A percentile compares a stretch with the other conserved stretches of the same genome.
Conservation (phyloP, 1,140 invertebrate species). For the Drosophila orosa region DNA sequence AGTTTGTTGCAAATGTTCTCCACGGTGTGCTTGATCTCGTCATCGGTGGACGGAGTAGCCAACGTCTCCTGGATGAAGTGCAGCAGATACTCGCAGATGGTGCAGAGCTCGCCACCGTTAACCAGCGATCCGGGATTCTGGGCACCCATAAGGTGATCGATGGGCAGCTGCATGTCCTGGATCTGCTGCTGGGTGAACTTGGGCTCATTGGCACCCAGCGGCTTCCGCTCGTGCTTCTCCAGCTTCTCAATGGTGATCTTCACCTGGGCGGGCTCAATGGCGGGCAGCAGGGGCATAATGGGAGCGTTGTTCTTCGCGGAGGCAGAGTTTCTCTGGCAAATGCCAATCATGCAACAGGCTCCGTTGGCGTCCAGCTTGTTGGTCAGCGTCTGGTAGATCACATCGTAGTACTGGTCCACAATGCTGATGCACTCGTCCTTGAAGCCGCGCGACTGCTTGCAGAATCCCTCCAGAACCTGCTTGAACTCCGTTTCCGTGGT, state of each 20-base stretch:
- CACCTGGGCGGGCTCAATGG: conserved; percentile 67
- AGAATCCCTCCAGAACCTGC: conserved; percentile 90
- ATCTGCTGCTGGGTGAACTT: conserved; percentile 68
- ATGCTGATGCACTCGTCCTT: conserved; percentile 88
- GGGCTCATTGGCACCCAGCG: conserved; percentile 74
- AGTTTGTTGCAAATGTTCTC: conserved; percentile 88
- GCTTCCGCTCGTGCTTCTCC: conserved; percentile 21
- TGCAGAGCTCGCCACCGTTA: conserved; percentile 87
- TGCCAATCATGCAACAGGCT: conserved; percentile 89
- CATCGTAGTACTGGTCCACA: conserved; percentile 90
- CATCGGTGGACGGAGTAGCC: conserved; percentile 88
- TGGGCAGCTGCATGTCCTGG: conserved; percentile 86
- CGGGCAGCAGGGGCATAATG: conserved; percentile 79
- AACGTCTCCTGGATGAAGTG: conserved; percentile 91
- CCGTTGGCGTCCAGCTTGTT: conserved; percentile 88
- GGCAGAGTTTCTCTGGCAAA: conserved; percentile 86
- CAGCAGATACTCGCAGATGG: conserved; percentile 92
- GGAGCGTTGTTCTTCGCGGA: conserved; percentile 19
- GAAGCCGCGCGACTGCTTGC: conserved; percentile 91
- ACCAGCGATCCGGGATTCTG: conserved; percentile 84
- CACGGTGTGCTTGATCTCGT: conserved; percentile 87
- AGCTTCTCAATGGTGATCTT: conserved; percentile 75
- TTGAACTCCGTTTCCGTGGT: conserved; percentile 93
- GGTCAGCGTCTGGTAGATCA: conserved; percentile 90
- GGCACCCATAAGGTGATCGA: conserved; percentile 87